These are phyloP conservation scores for Drosophila mercatorum DNA, from an alignment of 2,888 invertebrate species.

Conservation along the genomic window DNA sequence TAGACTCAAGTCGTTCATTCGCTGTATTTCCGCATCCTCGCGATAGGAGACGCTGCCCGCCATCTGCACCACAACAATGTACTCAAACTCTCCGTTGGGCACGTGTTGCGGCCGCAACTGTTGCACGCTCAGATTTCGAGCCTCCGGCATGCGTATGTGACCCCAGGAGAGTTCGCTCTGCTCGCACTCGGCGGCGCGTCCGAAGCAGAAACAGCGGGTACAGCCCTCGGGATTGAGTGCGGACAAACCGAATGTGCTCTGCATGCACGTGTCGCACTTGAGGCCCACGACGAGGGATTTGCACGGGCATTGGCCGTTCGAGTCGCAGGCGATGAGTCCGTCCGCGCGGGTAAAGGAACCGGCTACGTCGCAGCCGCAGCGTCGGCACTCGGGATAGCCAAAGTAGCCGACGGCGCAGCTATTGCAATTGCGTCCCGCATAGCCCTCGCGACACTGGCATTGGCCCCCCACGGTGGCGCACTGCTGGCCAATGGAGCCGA, in stretches of 20 bases:
- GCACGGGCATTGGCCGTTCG: conserved; percentile 93
- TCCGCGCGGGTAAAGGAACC: conserved; percentile 88
- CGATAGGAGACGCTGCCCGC: conserved; percentile 80
- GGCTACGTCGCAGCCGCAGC: conserved; percentile 92
- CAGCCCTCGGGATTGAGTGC: conserved; percentile 93
- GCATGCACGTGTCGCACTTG: conserved; percentile 93
- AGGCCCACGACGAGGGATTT: conserved; percentile 94
- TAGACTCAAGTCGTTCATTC: conserved; percentile 87
- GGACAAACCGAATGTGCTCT: conserved; percentile 94
- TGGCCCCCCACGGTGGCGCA: conserved; percentile 86
- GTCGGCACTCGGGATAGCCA: conserved; percentile 94
- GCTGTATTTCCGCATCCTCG: conserved; percentile 85
- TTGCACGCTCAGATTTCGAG: conserved; percentile 85
- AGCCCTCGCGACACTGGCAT: conserved; percentile 91
- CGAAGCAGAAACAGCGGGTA: conserved; percentile 98
- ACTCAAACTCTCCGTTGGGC: conserved; percentile 82
- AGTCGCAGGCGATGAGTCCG: conserved; percentile 89
- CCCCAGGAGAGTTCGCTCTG: conserved; percentile 94
- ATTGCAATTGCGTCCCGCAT: conserved; percentile 91
- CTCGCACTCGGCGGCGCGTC: conserved; percentile 91
- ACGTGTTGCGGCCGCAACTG: conserved; percentile 78
- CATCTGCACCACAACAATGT: conserved; percentile 84
- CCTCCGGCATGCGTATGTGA: conserved; percentile 88
- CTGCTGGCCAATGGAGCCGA: conserved; percentile 87
- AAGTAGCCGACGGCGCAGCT: conserved; percentile 93